These are phyloP conservation scores for Sminthurinus aureus DNA, from an alignment of 2,888 invertebrate genomes.

Conservation along the genomic window DNA sequence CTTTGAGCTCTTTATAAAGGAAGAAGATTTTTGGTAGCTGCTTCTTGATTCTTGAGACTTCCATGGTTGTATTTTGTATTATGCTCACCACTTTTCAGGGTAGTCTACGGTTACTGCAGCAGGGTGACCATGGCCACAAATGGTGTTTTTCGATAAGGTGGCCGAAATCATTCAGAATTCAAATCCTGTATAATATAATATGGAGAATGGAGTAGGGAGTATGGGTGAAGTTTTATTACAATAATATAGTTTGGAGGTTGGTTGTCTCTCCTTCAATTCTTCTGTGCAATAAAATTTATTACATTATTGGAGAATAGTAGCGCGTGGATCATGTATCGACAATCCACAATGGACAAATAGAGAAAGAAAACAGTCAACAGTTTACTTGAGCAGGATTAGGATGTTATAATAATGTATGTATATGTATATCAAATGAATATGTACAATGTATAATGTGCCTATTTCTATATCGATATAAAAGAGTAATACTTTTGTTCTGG, in stretches of 20 bases:
- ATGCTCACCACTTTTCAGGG: slow-evolving; percentile 11
- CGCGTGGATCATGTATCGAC: neutral
- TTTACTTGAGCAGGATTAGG: neutral
- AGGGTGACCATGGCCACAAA: slow-evolving; percentile 44
- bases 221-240: too few species aligned
- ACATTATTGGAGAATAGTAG: neutral
- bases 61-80: neutral
- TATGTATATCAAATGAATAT: neutral
- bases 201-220: neutral
- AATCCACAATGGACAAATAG: neutral
- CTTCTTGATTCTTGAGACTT: neutral
- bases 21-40: neutral
- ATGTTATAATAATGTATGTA: neutral
- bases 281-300: neutral
- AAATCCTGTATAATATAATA: neutral
- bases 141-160: slow-evolving; percentile 41
- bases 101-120: neutral
- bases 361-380: neutral
- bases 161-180: slow-evolving; percentile 24
- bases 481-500: neutral
- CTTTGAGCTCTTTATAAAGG: slow-evolving; percentile 25
- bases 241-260: too few species aligned
- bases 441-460: neutral
- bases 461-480: too few species aligned
- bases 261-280: too few species aligned